Evolutionary conservation across 1,140 invertebrate genomes (phyloP), one percentile per base, ranked within the genome.

Genomic region (Condylostylus longicornis): DNA sequence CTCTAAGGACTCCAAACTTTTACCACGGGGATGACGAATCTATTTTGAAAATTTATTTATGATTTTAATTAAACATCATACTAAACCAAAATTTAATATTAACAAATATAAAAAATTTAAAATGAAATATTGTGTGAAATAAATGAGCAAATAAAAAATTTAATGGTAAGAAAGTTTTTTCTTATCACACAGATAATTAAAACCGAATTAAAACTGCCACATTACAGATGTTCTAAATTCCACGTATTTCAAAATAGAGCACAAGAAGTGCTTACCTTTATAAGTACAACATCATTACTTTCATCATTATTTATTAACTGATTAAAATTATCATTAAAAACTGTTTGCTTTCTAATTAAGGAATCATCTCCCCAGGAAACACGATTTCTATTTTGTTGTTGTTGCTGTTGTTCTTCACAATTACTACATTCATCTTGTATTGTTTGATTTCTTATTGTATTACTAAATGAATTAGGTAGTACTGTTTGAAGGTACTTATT

Each of bases 1-100:
- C 53, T 85, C 81, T 37, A 85, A 62, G 44, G 79, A 82, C 60
- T 85, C 82, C 35, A 85, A 67, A n/a, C 81, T 85, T 64, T 85
- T 84, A 30, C 81, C 82, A 43, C 74, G 66, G n/a, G 71, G 72
- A 46, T 74, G 73, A 50, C 77, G 69, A 42, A 80, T 53, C 53
- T 59, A 41, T 33, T 25, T 13, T 28, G 27, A 34, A 36, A 41
- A n/a, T n/a, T n/a, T n/a, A n/a, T n/a, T n/a, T n/a, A n/a, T n/a
- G n/a, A n/a, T n/a, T n/a, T n/a, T n/a, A n/a, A n/a, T n/a, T n/a
- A n/a, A n/a, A n/a, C n/a, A n/a, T n/a, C n/a, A n/a, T n/a, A n/a
- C n/a, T n/a, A n/a, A n/a, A n/a, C n/a, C n/a, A n/a, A n/a, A n/a
- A n/a, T n/a, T n/a, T n/a, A n/a, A n/a, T 31, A 14, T 28, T 37